Evolutionary conservation across 2,797 vertebrate genomes (phyloP), one percentile per base, ranked within the genome.

Genomic region (Xenopus petersii): DNA sequence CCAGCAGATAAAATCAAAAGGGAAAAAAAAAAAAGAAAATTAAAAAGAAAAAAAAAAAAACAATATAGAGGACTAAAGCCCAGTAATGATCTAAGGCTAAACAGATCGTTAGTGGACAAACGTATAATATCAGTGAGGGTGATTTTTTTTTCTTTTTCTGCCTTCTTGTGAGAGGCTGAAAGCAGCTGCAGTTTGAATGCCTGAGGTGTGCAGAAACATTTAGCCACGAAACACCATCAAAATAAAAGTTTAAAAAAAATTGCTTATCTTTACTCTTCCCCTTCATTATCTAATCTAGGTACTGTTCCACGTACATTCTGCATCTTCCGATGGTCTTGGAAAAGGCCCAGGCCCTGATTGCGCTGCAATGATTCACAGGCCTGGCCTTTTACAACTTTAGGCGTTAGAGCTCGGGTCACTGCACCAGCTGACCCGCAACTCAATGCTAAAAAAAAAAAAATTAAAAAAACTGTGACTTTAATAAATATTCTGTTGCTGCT

Each of bases 401-500:
- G 76, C 82, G 71, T 70, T 71, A 67, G 76, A 77, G 80, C 80
- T 56, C 77, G 73, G 72, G 77, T 79, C 77, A 84, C 85, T 81
- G 72, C 76, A 84, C 74, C 82, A 77, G 84, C 84, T 87, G 86
- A 84, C 90, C 93, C 90, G 90, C 83, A 88, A 88, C 92, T 89
- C 90, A 91, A 90, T 87, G 86, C 93, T 88, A 86, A 88, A 30
- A 30, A 30, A 30, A 30, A 30, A 30, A 1, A 26, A 26, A 26
- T 2, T 2, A 30, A 30, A 4, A 51, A 89, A 87, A 85, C 85
- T 80, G 85, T 92, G 91, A 92, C 90, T 1, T 30, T 30, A 93
- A 95, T 94, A 92, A 93, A 93, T 94, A 93, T 86, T 91, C 86
- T 90, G 89, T 93, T 94, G 93, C 88, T 88, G 86, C 92, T 92